These are phyloP conservation scores for Cnemophilus loriae DNA, from an alignment of 2,113 vertebrate species.

Conservation along the genomic window DNA sequence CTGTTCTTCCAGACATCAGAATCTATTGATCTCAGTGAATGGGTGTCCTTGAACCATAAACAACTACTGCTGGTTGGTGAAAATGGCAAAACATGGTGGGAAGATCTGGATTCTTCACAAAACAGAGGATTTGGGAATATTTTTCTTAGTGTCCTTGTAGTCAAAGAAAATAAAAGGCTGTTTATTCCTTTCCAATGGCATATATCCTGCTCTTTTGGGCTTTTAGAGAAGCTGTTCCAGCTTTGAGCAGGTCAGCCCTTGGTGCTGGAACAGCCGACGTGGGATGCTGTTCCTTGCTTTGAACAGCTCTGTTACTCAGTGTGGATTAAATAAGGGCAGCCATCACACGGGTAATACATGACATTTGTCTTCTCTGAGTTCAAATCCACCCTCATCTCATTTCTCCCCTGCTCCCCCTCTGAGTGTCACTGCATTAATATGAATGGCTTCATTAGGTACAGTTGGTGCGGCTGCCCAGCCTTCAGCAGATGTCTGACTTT, in stretches of 20 bases:
- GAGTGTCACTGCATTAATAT: conserved; percentile 38
- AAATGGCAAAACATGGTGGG: background rate
- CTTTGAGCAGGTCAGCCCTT: background rate
- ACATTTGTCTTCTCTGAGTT: conserved; percentile 7
- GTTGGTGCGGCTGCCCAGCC: conserved; percentile 20
- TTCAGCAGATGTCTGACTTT: conserved; percentile 51
- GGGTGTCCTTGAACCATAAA: background rate
- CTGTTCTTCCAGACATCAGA: background rate
- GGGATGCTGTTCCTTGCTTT: background rate
- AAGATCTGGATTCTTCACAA: background rate
- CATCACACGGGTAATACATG: background rate
- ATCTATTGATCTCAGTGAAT: background rate
- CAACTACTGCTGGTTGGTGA: background rate
- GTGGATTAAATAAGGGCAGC: background rate
- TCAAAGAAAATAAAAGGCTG: background rate
- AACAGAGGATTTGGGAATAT: background rate
- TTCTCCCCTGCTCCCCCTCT: conserved; percentile 6
- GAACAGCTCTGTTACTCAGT: background rate
- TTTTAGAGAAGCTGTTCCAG: background rate
- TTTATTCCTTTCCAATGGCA: background rate
- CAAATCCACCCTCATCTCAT: background rate
- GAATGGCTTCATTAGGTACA: conserved; percentile 51
- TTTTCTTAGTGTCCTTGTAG: background rate
- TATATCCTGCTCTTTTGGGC: background rate
- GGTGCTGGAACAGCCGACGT: background rate